phyloP scores from a whole-genome alignment of 2,113 vertebrate species.

The Rhinoderma darwinii region DNA sequence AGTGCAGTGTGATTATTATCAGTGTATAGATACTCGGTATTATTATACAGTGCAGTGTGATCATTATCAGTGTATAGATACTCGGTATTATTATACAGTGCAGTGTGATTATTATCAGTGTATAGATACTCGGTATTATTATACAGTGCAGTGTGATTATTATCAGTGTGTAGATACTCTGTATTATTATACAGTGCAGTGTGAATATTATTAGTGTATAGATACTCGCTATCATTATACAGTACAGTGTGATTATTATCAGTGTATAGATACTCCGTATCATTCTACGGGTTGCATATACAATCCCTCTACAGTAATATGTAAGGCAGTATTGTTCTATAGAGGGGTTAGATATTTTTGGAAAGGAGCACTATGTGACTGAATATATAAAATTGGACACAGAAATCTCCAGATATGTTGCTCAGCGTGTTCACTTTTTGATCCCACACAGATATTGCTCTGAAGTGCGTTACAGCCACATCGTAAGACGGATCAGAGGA shows the following conservation, averaged over 20 bases:
- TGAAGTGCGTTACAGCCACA: slow-evolving; percentile 22
- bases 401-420: slow-evolving; percentile 10
- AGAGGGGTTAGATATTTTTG: slow-evolving; percentile 12
- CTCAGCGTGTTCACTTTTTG: slow-evolving; percentile 33
- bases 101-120: background rate
- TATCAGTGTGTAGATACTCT: background rate
- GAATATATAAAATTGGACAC: slow-evolving; percentile 15
- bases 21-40: background rate
- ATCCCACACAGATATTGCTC: slow-evolving; percentile 34
- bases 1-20: background rate
- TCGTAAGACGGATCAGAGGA: slow-evolving; percentile 34
- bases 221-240: background rate
- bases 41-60: background rate
- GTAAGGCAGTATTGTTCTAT: slow-evolving; percentile 7
- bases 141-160: background rate
- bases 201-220: background rate
- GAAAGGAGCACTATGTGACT: slow-evolving; percentile 13
- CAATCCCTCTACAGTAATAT: background rate
- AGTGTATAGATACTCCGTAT: background rate
- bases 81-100: background rate
- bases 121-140: background rate
- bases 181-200: background rate
- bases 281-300: background rate
- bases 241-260: background rate
- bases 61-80: slow-evolving; percentile 18